Evolutionary conservation across 2,113 vertebrate species (phyloP), one percentile per base, ranked within the genome.

Genomic region (Cromileptes altivelis): DNA sequence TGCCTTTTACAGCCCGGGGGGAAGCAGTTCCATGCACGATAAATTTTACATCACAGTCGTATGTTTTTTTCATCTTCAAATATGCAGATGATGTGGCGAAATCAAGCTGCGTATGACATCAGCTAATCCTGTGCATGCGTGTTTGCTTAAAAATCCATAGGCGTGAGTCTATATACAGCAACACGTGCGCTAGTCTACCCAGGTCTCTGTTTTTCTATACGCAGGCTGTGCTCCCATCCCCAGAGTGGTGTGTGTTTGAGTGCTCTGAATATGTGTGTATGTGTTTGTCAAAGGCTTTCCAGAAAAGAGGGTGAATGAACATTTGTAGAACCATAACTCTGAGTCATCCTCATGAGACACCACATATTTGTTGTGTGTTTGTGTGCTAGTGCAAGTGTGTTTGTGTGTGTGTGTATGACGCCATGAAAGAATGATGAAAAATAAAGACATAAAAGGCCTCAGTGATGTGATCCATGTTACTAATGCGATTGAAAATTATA

Each of bases 1-100:
- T 68, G 52, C 68, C 17, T 81, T 77, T 78, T 49, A 76, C 30
- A 65, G 62, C 49, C 60, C 25, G 4, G 2, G 30, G n/a, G 25
- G 55, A 79, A 72, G 63, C 40, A 25, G 33, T 78, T 80, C 74
- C 69, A 78, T 15, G 75, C 78, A 37, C 33, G 6, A 37, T 37
- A 37, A 37, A 37, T 37, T 37, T 37, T 37, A 37, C 33, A 37
- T 37, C 33, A 37, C 33, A 37, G 33, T 37, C 33, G 33, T 37
- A 4, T 37, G 33, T 37, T 37, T 37, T 30, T 37, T 7, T 37
- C 33, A 37, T 37, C 33, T 37, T 37, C 33, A 37, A 37, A 37
- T 37, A 37, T 37, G 33, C 33, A 37, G 33, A 37, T 37, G 33
- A 37, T 37, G 33, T 37, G 33, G 33, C 33, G 33, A 37, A 37